Evolutionary conservation across 2,113 vertebrate species (phyloP).

Genomic region (Triplophysa siluroides): DNA sequence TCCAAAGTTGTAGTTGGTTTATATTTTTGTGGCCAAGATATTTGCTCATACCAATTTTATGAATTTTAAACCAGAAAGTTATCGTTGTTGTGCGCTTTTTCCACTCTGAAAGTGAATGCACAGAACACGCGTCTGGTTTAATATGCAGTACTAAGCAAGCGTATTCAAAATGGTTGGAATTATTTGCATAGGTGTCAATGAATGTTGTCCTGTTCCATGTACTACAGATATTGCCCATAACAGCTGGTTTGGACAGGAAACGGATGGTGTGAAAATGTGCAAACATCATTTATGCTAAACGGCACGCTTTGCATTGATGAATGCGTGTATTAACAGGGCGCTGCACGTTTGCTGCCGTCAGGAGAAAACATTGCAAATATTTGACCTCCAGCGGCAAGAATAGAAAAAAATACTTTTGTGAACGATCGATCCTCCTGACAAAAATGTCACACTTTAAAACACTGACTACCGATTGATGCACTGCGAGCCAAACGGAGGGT

Average conservation of each 20-base stretch:
- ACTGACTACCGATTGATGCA: conserved; percentile 15
- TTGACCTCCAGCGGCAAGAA: neutral
- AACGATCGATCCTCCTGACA: conserved; percentile 34
- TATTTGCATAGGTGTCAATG: neutral
- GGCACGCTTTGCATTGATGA: neutral
- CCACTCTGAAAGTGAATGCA: neutral
- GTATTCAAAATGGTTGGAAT: neutral
- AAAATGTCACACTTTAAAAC: conserved; percentile 38
- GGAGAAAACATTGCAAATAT: conserved; percentile 16
- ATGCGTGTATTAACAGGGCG: neutral
- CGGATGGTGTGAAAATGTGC: neutral
- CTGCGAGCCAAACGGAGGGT: neutral
- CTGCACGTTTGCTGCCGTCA: conserved; percentile 19
- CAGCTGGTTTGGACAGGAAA: conserved; percentile 7
- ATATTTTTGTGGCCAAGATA: neutral
- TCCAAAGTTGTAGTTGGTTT: too few relatives aligned
- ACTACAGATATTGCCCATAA: conserved; percentile 1
- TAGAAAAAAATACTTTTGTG: neutral
- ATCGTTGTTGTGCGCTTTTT: neutral
- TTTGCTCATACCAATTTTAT: neutral
- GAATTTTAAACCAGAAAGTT: neutral
- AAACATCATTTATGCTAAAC: neutral
- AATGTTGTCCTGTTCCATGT: neutral
- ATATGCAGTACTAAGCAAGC: conserved; percentile 36
- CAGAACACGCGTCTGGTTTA: conserved; percentile 11